A percentile compares a stretch with the other conserved stretches of the same genome.
Evolutionary conservation across 2,113 vertebrate genomes (phyloP).

Genomic region (Sinosuthora webbiana): DNA sequence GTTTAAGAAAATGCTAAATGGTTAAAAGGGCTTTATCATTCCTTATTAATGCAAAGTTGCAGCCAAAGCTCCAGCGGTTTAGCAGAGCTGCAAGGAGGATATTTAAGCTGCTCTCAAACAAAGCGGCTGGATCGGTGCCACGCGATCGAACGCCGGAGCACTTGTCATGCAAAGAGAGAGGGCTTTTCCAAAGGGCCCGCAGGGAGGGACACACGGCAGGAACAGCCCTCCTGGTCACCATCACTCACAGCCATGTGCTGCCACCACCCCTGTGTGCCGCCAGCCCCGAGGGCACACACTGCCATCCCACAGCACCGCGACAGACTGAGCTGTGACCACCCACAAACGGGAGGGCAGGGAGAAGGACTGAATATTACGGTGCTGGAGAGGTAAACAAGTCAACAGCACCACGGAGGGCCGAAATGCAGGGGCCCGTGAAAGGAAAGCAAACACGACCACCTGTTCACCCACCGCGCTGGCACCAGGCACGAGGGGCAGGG

Average conservation of each 20-base stretch:
- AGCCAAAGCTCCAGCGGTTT: not conserved
- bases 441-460: not conserved
- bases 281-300: not conserved
- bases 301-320: fast-evolving
- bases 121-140: not conserved
- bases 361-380: fast-evolving
- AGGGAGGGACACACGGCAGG: not conserved
- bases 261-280: not conserved
- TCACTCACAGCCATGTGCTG: fast-evolving
- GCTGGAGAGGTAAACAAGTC: not conserved
- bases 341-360: not conserved
- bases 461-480: not conserved
- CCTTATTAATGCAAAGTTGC: not conserved
- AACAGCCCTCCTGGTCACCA: not conserved
- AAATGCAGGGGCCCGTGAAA: not conserved
- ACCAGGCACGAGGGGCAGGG: fast-evolving
- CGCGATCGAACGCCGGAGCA: fast-evolving
- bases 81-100: not conserved
- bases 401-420: not conserved
- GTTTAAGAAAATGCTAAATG: not conserved
- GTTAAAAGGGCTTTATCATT: not conserved
- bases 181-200: fast-evolving
- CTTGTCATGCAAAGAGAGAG: not conserved
- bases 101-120: not conserved
- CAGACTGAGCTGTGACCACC: fast-evolving